Evolutionary conservation across 2,797 vertebrate genomes (phyloP), one percentile per base, ranked within the genome.

Genomic region (Cyprinella venusta): DNA sequence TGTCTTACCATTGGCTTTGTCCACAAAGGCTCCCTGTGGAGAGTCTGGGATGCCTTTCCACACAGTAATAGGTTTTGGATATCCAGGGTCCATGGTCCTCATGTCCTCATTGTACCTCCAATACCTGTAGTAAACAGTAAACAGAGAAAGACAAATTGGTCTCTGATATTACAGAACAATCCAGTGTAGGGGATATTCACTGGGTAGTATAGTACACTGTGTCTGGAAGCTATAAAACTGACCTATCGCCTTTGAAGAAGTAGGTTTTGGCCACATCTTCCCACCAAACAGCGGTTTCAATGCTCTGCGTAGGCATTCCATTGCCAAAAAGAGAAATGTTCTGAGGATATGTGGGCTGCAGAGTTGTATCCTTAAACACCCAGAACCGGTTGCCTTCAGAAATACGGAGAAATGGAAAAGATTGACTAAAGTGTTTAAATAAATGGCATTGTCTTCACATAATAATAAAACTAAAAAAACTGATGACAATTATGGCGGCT

Each of bases 181-280:
- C 26, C 1, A 63, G 21, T 74, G 21, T 64, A 64, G 15, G 19
- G 4, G 16, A 30, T 26, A 13, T 48, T 42, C 69, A 64, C 30
- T 70, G 36, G 61, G 71, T 68, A 16, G 48, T 12, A 82, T 24
- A 54, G 26, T 26, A 52, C 10, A 52, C n/a, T 36, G 48, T 40
- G 65, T 40, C 71, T 67, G 33, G 64, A 64, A 42, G 33, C 33
- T 76, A 45, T 68, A 36, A 64, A 85, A 96, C 96, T 89, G 84
- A 99, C 98, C 97, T 97, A 94, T 99, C 97, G 85, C 98, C 97
- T 94, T 99, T 99, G 95, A 99, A 99, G 94, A 99, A 99, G 92
- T 99, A 99, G 76, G 98, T 99, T 94, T 99, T 99, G 87, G 97
- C 97, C 85, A 96, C 97, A 6, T 98, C 97, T 92, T 99, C 97